phyloP scores from a whole-genome alignment of 2,888 invertebrate species.

The Crocallis elinguaria region DNA sequence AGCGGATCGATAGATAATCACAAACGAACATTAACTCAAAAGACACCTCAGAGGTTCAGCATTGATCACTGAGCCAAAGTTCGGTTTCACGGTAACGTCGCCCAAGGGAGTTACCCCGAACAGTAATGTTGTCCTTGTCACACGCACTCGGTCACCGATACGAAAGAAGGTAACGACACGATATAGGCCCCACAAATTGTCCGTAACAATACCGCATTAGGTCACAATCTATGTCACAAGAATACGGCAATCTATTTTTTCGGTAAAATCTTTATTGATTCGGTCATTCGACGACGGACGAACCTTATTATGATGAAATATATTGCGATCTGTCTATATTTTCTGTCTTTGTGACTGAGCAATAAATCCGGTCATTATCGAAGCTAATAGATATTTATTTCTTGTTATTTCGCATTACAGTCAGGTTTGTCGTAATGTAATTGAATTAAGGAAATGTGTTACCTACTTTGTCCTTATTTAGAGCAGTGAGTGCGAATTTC shows the following conservation, averaged over 20 bases:
- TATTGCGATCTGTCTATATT: conserved; percentile 49
- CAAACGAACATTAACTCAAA: conserved; percentile 70
- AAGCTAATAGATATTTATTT: conserved; percentile 54
- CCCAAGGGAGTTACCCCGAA: conserved; percentile 67
- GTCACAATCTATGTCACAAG: conserved; percentile 62
- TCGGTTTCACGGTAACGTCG: conserved; percentile 73
- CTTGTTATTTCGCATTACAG: conserved; percentile 46
- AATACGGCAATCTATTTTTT: conserved; percentile 56
- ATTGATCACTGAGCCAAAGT: conserved; percentile 76
- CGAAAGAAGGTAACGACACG: conserved; percentile 60
- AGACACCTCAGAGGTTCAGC: conserved; percentile 70
- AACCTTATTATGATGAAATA: conserved; percentile 47
- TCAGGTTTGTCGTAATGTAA: conserved; percentile 37
- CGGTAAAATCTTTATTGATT: conserved; percentile 53
- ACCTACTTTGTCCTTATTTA: conserved; percentile 18
- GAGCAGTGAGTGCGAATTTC: conserved; percentile 15
- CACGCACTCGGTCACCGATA: conserved; percentile 55
- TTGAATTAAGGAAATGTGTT: conserved; percentile 29
- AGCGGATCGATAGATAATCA: conserved; percentile 60
- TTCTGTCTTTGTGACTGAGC: conserved; percentile 44
- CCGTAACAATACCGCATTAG: conserved; percentile 71
- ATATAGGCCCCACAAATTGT: conserved; percentile 65
- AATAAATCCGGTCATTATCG: conserved; percentile 52
- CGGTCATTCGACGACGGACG: conserved; percentile 44
- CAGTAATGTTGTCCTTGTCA: conserved; percentile 58